Percentiles rank a stretch among this genome's conserved stretches.
phyloP scores from a whole-genome alignment of 1,140 invertebrate genomes.

The Drosophila melanogaster region DNA sequence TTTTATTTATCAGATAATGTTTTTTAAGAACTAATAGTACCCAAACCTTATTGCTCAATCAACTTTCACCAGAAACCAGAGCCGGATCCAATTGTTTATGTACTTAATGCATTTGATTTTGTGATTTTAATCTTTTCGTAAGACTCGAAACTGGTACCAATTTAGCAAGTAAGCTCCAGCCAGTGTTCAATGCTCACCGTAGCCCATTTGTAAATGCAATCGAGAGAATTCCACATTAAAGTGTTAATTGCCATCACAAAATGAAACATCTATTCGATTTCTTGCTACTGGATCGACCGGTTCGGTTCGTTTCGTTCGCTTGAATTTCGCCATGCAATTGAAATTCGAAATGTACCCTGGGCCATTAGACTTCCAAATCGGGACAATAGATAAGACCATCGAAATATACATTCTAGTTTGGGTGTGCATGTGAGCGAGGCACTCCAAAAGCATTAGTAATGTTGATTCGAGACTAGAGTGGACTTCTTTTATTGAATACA shows the following conservation, averaged over 20 bases:
- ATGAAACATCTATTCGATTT: neutral
- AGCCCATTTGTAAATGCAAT: conserved; percentile 48
- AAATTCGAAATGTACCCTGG: conserved; percentile 31
- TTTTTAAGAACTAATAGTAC: neutral
- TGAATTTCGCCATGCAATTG: conserved; percentile 44
- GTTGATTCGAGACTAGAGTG: conserved; percentile 26
- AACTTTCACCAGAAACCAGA: neutral
- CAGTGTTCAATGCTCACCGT: conserved; percentile 38
- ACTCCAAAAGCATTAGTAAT: conserved; percentile 37
- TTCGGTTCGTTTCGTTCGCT: conserved; percentile 31
- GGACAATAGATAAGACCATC: conserved; percentile 50
- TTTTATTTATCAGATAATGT: neutral
- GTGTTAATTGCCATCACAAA: conserved; percentile 48
- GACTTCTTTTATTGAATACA: conserved; percentile 1
- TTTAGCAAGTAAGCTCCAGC: conserved; percentile 35
- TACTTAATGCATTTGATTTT: conserved; percentile 46
- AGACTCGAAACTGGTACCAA: conserved; percentile 36
- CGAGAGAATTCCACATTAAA: conserved; percentile 31
- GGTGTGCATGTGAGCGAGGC: conserved; percentile 24
- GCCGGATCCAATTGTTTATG: neutral
- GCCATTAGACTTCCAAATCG: conserved; percentile 65
- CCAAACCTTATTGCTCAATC: neutral
- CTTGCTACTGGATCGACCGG: conserved; percentile 16
- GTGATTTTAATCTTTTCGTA: conserved; percentile 35
- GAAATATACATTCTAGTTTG: conserved; percentile 34